Conservation (phyloP, 1,140 invertebrate genomes). For the Drosophila parabipectinata region DNA sequence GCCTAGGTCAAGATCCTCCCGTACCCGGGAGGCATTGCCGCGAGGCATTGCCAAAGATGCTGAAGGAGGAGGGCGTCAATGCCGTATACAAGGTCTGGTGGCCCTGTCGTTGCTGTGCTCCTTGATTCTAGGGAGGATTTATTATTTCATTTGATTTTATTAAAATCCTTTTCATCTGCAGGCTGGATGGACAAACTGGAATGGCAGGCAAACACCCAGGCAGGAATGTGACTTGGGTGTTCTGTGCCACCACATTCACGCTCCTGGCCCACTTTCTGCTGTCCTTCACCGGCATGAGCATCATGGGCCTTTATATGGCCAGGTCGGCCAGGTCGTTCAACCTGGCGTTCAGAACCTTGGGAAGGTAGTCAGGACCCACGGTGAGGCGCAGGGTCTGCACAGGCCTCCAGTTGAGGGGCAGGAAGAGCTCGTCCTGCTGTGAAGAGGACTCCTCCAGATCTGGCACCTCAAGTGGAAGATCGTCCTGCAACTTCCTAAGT, state of each 20-base stretch:
- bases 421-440: background rate
- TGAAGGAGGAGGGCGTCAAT: too few relatives aligned
- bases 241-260: conserved; percentile 91
- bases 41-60: too few relatives aligned
- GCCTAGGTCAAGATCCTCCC: too few relatives aligned
- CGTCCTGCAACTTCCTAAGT: conserved; percentile 46
- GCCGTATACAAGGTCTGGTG: too few relatives aligned
- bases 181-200: conserved; percentile 92
- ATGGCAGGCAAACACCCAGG: conserved; percentile 85
- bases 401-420: conserved; percentile 19
- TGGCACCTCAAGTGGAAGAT: conserved; percentile 10
- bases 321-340: conserved; percentile 21
- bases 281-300: conserved; percentile 91
- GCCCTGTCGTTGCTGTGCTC: conserved; percentile 91
- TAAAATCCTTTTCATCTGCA: conserved; percentile 11
- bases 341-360: conserved; percentile 50
- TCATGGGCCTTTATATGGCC: background rate
- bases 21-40: too few relatives aligned
- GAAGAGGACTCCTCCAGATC: conserved; percentile 12
- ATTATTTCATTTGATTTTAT: background rate
- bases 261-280: conserved; percentile 92
- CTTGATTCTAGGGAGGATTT: conserved; percentile 86
- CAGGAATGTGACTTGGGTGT: conserved; percentile 95
- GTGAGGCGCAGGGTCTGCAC: conserved; percentile 51
- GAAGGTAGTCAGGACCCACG: conserved; percentile 36